Percentiles rank a stretch among this genome's conserved stretches.
These are phyloP conservation scores for Berghia stephanieae DNA, from an alignment of 1,140 invertebrate genomes.

Conservation along the genomic window DNA sequence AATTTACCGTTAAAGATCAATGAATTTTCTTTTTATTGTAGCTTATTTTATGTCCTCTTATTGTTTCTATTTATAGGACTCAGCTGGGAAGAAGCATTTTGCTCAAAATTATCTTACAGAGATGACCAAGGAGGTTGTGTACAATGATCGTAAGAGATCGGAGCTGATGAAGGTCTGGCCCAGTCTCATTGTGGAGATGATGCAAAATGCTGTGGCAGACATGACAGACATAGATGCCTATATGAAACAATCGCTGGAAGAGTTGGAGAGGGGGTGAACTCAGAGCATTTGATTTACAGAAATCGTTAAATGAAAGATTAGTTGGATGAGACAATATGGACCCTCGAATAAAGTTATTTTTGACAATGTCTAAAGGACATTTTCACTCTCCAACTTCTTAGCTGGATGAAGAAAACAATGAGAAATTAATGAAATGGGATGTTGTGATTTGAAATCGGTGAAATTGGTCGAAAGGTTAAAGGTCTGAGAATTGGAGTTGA, in stretches of 20 bases:
- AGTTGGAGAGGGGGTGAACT: conserved; percentile 53
- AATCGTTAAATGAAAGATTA: too few relatives aligned
- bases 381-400: too few relatives aligned
- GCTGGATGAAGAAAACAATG: too few relatives aligned
- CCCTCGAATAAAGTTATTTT: too few relatives aligned
- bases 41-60: conserved; percentile 32
- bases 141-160: conserved; percentile 55
- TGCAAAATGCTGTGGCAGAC: conserved; percentile 56
- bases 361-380: too few relatives aligned
- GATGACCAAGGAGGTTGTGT: conserved; percentile 56
- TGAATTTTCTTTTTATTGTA: not conserved
- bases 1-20: not conserved
- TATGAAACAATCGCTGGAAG: conserved; percentile 61
- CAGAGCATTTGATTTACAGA: too few relatives aligned
- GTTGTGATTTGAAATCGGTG: too few relatives aligned
- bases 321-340: too few relatives aligned
- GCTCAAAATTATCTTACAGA: conserved; percentile 55
- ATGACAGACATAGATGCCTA: conserved; percentile 55
- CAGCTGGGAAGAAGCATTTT: conserved; percentile 43
- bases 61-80: too few relatives aligned
- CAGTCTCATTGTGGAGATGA: conserved; percentile 58
- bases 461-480: too few relatives aligned
- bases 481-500: too few relatives aligned
- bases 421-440: too few relatives aligned
- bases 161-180: conserved; percentile 61